Evolutionary conservation across 1,140 invertebrate genomes (phyloP), one percentile per base, ranked within the genome.

Genomic region (Aphis gossypii): DNA sequence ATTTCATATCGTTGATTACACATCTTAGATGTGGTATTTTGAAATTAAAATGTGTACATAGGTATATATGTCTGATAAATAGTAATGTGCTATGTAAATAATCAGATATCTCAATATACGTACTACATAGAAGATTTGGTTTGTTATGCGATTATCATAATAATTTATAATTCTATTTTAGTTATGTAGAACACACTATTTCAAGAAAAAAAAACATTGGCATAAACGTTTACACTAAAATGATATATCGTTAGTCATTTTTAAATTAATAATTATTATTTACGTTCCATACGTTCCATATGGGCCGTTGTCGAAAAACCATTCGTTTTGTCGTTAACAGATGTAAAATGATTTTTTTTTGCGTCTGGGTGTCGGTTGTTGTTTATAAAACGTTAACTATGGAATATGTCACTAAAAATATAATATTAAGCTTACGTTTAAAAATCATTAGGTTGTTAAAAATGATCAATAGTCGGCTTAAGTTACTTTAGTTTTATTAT

Each of bases 391-490:
- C 54, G 89, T 68, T 90, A 41, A 90, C 89, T 14, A 68, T 9
- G 18, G 54, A 60, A 41, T 68, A 20, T 44, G 89, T 68, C 38
- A 68, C 89, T 60, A n/a, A 90, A 68, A 90, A 60, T 68, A 90
- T 35, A 44, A n/a, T 41, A n/a, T 41, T 76, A 76, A 76, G n/a
- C 41, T 25, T 44, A 68, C 14, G 89, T 68, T 44, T 68, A 18
- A 68, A 90, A 90, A 90, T 68, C 89, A 44, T 90, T 68, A 44
- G n/a, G 89, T 90, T 60, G 54, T 90, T 90, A 68, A 90, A 68
- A 68, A 90, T 90, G 54, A 90, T 90, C 89, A 90, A 90, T 90
- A 30, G 56, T 7, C 51, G 25, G 11, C 2, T 68, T 68, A 44
- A 46, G 38, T 68, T 9, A 38, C 48, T 8, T 54, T 41, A 38